Evolutionary conservation across 2,888 invertebrate species (phyloP).

Genomic region (Holacanthella duospinosa): DNA sequence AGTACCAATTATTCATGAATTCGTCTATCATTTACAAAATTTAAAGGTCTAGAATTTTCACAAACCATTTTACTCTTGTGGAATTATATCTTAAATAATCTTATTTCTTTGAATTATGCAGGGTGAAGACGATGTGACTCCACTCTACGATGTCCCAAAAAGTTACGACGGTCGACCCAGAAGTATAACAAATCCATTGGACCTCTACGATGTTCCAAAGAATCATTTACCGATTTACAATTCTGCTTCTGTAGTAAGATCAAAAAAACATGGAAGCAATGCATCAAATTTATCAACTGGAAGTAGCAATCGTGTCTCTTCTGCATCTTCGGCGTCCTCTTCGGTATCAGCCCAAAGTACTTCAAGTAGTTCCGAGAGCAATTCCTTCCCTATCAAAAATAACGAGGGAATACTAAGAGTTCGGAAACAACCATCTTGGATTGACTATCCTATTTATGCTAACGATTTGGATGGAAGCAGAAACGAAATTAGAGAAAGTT

Average conservation of each 20-base stretch:
- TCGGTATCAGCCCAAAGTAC: constrained; percentile 4
- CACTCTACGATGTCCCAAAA: constrained; percentile 28
- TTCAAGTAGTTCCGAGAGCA: background rate
- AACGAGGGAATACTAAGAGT: background rate
- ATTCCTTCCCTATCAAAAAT: background rate
- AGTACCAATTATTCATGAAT: background rate
- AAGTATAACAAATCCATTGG: constrained; percentile 30
- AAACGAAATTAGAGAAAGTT: too few relatives aligned
- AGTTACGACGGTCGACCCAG: constrained; percentile 7
- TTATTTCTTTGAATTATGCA: background rate
- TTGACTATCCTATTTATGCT: background rate
- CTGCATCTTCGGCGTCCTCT: constrained; percentile 14
- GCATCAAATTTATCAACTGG: constrained; percentile 28
- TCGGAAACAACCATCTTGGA: background rate
- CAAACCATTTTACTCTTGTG: background rate
- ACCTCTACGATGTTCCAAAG: constrained; percentile 53
- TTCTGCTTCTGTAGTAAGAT: constrained; percentile 12
- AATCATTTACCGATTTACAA: constrained; percentile 16
- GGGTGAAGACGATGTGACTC: background rate
- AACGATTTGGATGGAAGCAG: too few relatives aligned
- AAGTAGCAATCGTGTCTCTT: constrained; percentile 26
- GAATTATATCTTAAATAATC: background rate
- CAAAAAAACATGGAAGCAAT: constrained; percentile 25
- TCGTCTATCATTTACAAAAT: too few relatives aligned
- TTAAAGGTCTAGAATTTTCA: too few relatives aligned